A percentile compares a stretch with the other conserved stretches of the same genome.
These are phyloP conservation scores for Spongia lamella DNA, from an alignment of 37 sponge, comb jelly and placozoan genomes.

Conservation along the genomic window DNA sequence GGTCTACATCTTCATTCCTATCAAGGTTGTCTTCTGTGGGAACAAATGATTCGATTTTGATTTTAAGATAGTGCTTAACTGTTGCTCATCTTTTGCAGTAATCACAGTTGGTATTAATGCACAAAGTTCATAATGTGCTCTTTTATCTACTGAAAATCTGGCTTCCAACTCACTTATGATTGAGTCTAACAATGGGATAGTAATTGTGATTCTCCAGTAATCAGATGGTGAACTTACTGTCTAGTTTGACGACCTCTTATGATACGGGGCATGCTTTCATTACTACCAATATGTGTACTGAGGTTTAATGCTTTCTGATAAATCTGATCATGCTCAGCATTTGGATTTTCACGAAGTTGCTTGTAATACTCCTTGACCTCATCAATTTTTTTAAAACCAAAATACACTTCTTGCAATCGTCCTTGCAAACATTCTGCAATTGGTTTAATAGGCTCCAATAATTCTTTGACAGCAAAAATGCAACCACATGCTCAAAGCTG, in stretches of 20 bases:
- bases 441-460: constrained; percentile 4
- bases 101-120: too few relatives aligned
- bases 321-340: constrained; percentile 17
- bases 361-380: constrained; percentile 14
- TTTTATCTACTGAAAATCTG: too few relatives aligned
- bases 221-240: constrained; percentile 2
- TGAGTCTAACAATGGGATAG: constrained; percentile 14
- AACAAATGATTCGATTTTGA: too few relatives aligned
- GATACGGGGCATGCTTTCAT: constrained; percentile 17
- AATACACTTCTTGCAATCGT: constrained; percentile 15
- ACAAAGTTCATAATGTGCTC: too few relatives aligned
- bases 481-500: background rate
- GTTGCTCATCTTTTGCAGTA: too few relatives aligned
- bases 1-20: too few relatives aligned
- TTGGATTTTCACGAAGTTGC: background rate
- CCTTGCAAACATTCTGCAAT: constrained; percentile 30
- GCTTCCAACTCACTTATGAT: too few relatives aligned
- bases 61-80: too few relatives aligned
- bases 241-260: constrained; percentile 7
- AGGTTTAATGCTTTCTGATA: constrained; percentile 1
- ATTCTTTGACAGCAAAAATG: background rate
- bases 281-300: constrained; percentile 4
- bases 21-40: too few relatives aligned
- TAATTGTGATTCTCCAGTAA: constrained; percentile 14
- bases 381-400: constrained; percentile 18